These are phyloP conservation scores for Cladopsammia gracilis DNA, from an alignment of 64 coral and sea anemone species.

Conservation along the genomic window DNA sequence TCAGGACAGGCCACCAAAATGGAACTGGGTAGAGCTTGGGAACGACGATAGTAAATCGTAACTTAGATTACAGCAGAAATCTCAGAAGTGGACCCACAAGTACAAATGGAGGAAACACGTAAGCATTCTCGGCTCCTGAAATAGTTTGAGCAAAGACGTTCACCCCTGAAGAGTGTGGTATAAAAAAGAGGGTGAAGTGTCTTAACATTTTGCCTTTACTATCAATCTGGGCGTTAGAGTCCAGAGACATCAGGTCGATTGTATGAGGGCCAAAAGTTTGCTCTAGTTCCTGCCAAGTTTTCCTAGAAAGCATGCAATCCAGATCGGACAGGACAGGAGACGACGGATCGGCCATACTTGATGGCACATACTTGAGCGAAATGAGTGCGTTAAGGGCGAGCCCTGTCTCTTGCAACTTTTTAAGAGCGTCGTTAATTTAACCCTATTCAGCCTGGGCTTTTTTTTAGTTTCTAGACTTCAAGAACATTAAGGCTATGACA, in stretches of 20 bases:
- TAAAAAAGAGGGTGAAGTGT: slow-evolving; percentile 22
- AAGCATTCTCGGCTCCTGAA: neutral
- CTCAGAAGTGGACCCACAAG: slow-evolving; percentile 1
- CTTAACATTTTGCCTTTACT: neutral
- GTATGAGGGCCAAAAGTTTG: slow-evolving; percentile 15
- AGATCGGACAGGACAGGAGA: neutral
- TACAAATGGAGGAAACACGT: slow-evolving; percentile 43
- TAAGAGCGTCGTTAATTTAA: no score
- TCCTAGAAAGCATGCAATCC: slow-evolving; percentile 6
- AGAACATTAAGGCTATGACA: no score
- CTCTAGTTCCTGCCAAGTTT: neutral
- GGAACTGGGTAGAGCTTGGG: neutral
- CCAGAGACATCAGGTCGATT: no score
- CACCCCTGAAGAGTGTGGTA: neutral
- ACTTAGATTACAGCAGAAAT: neutral
- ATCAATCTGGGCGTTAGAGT: slow-evolving; percentile 23
- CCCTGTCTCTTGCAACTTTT: no score
- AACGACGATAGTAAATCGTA: slow-evolving; percentile 11
- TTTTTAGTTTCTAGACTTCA: no score
- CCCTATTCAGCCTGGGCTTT: no score
- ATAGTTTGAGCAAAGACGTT: slow-evolving; percentile 48
- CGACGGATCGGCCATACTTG: neutral
- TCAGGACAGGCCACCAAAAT: slow-evolving; percentile 7
- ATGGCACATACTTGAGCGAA: no score
- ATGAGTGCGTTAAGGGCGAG: no score